A percentile compares a stretch with the other conserved stretches of the same genome.
phyloP scores from a whole-genome alignment of 2,113 vertebrate genomes.

The Psittacula cyanocephala region DNA sequence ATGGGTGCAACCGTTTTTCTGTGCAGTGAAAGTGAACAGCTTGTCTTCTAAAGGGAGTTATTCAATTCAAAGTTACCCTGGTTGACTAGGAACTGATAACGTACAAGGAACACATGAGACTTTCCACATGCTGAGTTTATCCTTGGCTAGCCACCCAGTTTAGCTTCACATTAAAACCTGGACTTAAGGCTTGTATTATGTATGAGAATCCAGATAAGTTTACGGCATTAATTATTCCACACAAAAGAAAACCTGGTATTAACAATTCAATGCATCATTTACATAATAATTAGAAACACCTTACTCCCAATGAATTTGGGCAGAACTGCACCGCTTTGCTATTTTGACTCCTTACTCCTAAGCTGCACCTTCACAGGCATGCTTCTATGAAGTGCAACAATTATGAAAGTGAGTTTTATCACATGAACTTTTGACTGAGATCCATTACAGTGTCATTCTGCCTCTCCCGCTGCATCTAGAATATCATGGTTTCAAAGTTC shows the following conservation, averaged over 20 bases:
- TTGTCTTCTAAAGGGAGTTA: not conserved
- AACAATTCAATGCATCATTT: slow-evolving; percentile 76
- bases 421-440: slow-evolving; percentile 50
- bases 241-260: slow-evolving; percentile 74
- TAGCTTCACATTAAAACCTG: slow-evolving; percentile 39
- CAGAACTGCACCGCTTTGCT: not conserved
- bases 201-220: slow-evolving; percentile 75
- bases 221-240: slow-evolving; percentile 71
- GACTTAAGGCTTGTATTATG: slow-evolving; percentile 73
- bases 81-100: slow-evolving; percentile 5
- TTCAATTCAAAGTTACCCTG: not conserved
- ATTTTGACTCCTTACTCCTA: not conserved
- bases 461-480: not conserved
- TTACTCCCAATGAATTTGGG: slow-evolving; percentile 22
- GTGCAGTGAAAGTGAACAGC: not conserved
- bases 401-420: slow-evolving; percentile 34
- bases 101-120: slow-evolving; percentile 15
- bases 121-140: slow-evolving; percentile 42
- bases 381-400: not conserved
- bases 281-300: slow-evolving; percentile 1
- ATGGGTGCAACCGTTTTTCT: not conserved
- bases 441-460: slow-evolving; percentile 38
- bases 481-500: slow-evolving; percentile 47
- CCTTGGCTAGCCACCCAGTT: slow-evolving; percentile 31
- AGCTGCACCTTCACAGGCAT: not conserved